Evolutionary conservation across 1,140 invertebrate genomes (phyloP).

Genomic region (Daktulosphaira vitifoliae): DNA sequence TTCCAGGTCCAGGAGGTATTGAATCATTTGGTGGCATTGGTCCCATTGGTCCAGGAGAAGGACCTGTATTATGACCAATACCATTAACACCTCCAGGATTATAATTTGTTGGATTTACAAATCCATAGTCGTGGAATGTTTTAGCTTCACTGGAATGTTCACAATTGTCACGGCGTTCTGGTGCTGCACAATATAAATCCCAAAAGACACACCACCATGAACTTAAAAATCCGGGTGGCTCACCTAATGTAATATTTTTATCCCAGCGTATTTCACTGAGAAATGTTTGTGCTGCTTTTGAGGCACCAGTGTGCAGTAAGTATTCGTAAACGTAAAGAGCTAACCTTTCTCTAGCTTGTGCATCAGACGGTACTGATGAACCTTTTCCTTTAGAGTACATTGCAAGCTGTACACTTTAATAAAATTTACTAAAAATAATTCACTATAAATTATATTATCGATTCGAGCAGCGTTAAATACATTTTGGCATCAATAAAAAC

Average conservation of each 20-base stretch:
- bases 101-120: slow-evolving; percentile 23
- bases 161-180: slow-evolving; percentile 90
- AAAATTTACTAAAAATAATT: no score
- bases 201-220: slow-evolving; percentile 99
- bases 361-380: slow-evolving; percentile 83
- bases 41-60: slow-evolving; percentile 68
- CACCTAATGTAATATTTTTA: slow-evolving; percentile 94
- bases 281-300: slow-evolving; percentile 98
- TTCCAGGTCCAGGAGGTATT: slow-evolving; percentile 72
- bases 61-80: slow-evolving; percentile 64
- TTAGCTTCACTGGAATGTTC: slow-evolving; percentile 98
- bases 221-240: slow-evolving; percentile 94
- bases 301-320: slow-evolving; percentile 93
- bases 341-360: slow-evolving; percentile 90
- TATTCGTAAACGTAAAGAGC: slow-evolving; percentile 99
- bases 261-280: slow-evolving; percentile 92
- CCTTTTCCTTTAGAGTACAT: slow-evolving; percentile 94
- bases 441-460: no score
- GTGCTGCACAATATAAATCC: slow-evolving; percentile 97
- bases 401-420: slow-evolving; percentile 36
- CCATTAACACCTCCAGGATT: slow-evolving; percentile 21
- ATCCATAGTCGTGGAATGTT: slow-evolving; percentile 97
- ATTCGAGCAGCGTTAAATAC: slow-evolving; percentile 13
- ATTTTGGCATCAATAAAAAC: slow-evolving; percentile 21
- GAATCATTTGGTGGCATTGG: slow-evolving; percentile 84